phyloP scores from a whole-genome alignment of 2,888 invertebrate species.

The Cerastoderma edule region DNA sequence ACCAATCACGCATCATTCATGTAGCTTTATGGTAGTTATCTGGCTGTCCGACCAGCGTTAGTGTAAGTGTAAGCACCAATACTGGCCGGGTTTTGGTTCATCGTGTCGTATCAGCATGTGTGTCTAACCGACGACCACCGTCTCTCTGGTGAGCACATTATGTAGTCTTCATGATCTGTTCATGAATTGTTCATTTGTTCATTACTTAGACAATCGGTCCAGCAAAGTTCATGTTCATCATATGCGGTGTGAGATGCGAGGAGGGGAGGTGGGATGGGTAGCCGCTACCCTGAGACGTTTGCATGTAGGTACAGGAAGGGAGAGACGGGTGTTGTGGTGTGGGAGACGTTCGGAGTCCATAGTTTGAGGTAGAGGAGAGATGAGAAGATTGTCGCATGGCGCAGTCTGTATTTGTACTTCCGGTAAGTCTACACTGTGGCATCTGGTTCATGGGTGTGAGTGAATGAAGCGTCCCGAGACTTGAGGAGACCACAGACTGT shows the following conservation, averaged over 20 bases:
- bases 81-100: too few species aligned
- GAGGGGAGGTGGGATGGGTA: too few species aligned
- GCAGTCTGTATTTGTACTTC: constrained; percentile 67
- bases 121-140: too few species aligned
- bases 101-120: too few species aligned
- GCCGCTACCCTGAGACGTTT: constrained; percentile 72
- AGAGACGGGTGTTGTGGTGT: constrained; percentile 71
- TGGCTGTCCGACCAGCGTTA: too few species aligned
- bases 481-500: constrained; percentile 63
- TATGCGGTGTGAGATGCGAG: constrained; percentile 63
- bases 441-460: constrained; percentile 68
- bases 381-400: constrained; percentile 70
- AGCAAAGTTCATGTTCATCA: constrained; percentile 82
- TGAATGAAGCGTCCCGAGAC: constrained; percentile 66
- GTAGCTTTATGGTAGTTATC: too few species aligned
- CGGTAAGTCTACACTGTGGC: constrained; percentile 73
- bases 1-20: too few species aligned
- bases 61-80: too few species aligned
- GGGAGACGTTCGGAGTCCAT: constrained; percentile 70
- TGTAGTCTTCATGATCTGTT: too few species aligned
- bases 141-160: too few species aligned
- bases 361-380: constrained; percentile 68
- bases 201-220: constrained; percentile 76
- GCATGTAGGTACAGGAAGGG: constrained; percentile 81
- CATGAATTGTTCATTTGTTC: too few species aligned